These are phyloP conservation scores for Steinernema carpocapsae DNA, from an alignment of 2,888 invertebrate species.

Conservation along the genomic window DNA sequence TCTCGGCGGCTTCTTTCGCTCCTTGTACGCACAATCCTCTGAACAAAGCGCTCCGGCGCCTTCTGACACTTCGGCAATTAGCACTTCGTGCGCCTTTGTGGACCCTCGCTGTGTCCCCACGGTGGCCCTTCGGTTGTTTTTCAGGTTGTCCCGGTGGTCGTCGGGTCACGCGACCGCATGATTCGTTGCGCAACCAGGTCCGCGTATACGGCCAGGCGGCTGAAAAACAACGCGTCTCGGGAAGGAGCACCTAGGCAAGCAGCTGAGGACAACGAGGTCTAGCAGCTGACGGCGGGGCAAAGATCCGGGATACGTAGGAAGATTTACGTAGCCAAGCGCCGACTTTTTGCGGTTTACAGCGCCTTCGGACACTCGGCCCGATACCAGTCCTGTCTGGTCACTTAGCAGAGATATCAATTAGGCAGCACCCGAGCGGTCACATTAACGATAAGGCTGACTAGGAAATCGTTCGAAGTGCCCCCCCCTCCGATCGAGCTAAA, in stretches of 20 bases:
- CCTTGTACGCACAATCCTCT: conserved; percentile 2
- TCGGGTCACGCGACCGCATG: conserved; percentile 35
- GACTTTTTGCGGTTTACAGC: conserved; percentile 21
- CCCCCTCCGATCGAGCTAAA: no score
- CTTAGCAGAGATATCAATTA: neutral
- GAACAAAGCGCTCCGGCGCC: conserved; percentile 18
- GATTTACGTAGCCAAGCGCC: conserved; percentile 10
- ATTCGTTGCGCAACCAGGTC: conserved; percentile 33
- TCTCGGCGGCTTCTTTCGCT: conserved; percentile 9
- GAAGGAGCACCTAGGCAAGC: neutral
- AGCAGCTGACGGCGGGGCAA: conserved; percentile 25
- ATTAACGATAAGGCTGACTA: no score
- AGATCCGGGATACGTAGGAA: neutral
- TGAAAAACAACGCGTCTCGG: conserved; percentile 28
- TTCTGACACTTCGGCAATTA: neutral
- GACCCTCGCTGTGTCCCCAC: neutral
- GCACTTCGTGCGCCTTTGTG: conserved; percentile 3
- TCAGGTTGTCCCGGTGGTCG: conserved; percentile 35
- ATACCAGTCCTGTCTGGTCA: neutral
- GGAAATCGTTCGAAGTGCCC: no score
- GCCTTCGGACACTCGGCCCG: neutral
- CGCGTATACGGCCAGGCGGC: conserved; percentile 31
- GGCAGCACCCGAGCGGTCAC: no score
- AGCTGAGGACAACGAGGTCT: conserved; percentile 17
- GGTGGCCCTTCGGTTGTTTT: conserved; percentile 24